These are phyloP conservation scores for Xestobium rufovillosum DNA, from an alignment of 2,888 invertebrate genomes.

Conservation along the genomic window DNA sequence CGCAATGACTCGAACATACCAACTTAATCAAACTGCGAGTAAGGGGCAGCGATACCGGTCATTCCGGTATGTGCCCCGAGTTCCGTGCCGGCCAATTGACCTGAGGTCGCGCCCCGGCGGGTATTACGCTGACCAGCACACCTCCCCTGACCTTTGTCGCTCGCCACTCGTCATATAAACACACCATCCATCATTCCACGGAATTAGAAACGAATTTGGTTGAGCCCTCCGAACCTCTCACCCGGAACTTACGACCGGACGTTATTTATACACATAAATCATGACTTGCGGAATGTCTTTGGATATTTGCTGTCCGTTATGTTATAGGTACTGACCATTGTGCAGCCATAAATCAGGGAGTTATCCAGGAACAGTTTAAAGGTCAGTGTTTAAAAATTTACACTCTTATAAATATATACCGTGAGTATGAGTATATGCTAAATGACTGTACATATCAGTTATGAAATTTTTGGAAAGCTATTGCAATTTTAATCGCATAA, in stretches of 20 bases:
- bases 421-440: no score
- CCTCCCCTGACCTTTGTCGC: constrained; percentile 45
- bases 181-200: constrained; percentile 41
- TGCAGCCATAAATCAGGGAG: no score
- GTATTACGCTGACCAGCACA: constrained; percentile 42
- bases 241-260: background rate
- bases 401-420: no score
- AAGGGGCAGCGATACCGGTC: constrained; percentile 27
- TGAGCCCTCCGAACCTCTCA: background rate
- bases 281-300: no score
- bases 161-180: constrained; percentile 44
- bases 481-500: no score
- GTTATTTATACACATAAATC: background rate
- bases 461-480: no score
- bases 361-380: no score
- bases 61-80: constrained; percentile 19
- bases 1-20: constrained; percentile 24
- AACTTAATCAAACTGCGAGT: constrained; percentile 32
- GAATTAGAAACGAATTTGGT: constrained; percentile 39
- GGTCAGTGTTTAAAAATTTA: no score
- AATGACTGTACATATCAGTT: no score
- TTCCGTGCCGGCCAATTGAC: constrained; percentile 43
- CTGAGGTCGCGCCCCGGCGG: constrained; percentile 40
- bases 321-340: no score
- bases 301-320: no score